Conservation (phyloP, 2,888 invertebrate species). For the Podotricha telesiphe region DNA sequence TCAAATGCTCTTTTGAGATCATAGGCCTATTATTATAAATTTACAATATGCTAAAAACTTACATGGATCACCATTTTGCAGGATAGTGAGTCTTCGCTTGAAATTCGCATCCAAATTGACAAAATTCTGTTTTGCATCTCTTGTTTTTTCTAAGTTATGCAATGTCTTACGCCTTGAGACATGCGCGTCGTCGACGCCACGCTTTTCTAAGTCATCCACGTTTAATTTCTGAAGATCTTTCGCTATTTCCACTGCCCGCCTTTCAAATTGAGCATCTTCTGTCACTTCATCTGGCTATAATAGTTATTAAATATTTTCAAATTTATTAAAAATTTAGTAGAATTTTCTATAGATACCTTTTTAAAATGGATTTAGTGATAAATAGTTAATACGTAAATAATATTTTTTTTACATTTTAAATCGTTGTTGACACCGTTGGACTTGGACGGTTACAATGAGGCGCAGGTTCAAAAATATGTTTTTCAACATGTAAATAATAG, state of each 20-base stretch:
- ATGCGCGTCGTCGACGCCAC: slow-evolving; percentile 87
- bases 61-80: slow-evolving; percentile 87
- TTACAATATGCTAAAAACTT: slow-evolving; percentile 46
- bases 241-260: slow-evolving; percentile 95
- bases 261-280: slow-evolving; percentile 92
- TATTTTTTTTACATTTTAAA: no score
- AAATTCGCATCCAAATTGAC: slow-evolving; percentile 97
- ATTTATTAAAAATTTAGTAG: no score
- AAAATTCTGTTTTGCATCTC: slow-evolving; percentile 91
- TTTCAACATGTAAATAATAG: background rate
- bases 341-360: no score
- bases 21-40: background rate
- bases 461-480: no score
- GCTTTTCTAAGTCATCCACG: slow-evolving; percentile 91
- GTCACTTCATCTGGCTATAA: slow-evolving; percentile 90
- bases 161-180: slow-evolving; percentile 92
- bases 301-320: background rate
- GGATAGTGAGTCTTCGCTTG: slow-evolving; percentile 92
- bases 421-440: no score
- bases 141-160: slow-evolving; percentile 93
- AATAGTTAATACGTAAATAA: no score
- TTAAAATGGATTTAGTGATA: no score
- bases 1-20: no score
- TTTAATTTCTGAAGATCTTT: slow-evolving; percentile 93
- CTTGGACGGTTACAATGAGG: no score